Conservation (phyloP, 1,140 invertebrate genomes). For the Drepana arcuata region DNA sequence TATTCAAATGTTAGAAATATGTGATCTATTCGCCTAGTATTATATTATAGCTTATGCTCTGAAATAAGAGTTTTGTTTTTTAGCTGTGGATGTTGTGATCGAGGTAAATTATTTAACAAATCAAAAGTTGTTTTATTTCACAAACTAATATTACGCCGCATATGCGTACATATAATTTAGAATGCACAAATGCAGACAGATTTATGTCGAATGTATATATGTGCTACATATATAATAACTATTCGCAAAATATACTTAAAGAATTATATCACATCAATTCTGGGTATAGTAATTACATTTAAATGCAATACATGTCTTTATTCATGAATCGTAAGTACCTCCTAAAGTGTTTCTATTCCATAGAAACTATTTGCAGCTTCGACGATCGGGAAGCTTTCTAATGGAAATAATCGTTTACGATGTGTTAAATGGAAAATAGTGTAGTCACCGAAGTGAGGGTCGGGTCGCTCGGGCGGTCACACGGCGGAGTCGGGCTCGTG, state of each 20-base stretch:
- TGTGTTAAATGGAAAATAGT: no score
- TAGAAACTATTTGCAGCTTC: slow-evolving; percentile 16
- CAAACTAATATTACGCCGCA: no score
- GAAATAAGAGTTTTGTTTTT: slow-evolving; percentile 8
- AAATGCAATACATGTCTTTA: slow-evolving; percentile 29
- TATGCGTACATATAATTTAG: no score
- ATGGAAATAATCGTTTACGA: no score
- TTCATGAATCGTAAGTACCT: no score
- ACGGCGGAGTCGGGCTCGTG: slow-evolving; percentile 63
- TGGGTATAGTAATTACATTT: slow-evolving; percentile 21
- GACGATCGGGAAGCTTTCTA: neutral
- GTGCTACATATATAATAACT: neutral
- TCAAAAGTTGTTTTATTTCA: slow-evolving; percentile 8
- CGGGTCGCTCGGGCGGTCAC: slow-evolving; percentile 30
- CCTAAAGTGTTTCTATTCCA: slow-evolving; percentile 19
- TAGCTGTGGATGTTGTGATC: slow-evolving; percentile 8
- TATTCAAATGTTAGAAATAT: slow-evolving; percentile 1
- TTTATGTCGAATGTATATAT: neutral
- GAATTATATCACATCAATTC: slow-evolving; percentile 37
- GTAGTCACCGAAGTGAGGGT: no score
- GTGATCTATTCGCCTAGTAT: slow-evolving; percentile 1
- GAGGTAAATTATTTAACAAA: slow-evolving; percentile 9
- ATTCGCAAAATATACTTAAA: slow-evolving; percentile 18
- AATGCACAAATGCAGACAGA: no score
- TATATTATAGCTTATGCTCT: no score